Evolutionary conservation across 1,140 invertebrate genomes (phyloP).

Genomic region (Zaprionus taronus): DNA sequence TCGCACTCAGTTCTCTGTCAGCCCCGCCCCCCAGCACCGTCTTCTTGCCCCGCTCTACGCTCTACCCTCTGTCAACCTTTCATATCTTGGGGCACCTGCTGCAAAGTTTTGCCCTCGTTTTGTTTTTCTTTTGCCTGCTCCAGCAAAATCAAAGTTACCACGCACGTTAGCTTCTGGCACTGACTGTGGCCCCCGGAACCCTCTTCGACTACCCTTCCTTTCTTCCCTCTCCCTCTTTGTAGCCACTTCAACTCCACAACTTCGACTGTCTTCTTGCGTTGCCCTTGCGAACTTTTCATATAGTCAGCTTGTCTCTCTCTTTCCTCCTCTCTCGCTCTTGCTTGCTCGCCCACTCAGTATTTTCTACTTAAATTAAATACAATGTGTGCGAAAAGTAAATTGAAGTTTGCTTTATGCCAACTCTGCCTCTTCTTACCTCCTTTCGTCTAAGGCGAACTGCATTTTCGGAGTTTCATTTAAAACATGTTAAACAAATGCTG

Average conservation of each 20-base stretch:
- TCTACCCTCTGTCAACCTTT: constrained; percentile 23
- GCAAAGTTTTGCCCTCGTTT: constrained; percentile 65
- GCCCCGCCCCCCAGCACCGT: constrained; percentile 14
- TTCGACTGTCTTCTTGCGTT: constrained; percentile 25
- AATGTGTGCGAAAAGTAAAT: constrained; percentile 80
- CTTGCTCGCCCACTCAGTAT: constrained; percentile 40
- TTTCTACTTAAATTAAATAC: constrained; percentile 82
- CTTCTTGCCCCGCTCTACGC: not conserved
- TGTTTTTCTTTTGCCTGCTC: constrained; percentile 40
- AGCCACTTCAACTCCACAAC: constrained; percentile 27
- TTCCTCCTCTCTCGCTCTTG: not conserved
- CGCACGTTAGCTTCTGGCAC: constrained; percentile 48
- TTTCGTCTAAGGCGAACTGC: constrained; percentile 1
- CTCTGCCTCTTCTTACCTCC: constrained; percentile 39
- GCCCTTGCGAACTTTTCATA: constrained; percentile 51
- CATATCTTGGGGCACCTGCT: constrained; percentile 72
- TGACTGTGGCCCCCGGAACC: constrained; percentile 13
- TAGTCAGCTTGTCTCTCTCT: constrained; percentile 7
- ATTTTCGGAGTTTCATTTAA: constrained; percentile 54
- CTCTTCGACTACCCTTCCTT: not conserved
- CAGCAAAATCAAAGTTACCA: constrained; percentile 74
- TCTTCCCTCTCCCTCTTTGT: constrained; percentile 8
- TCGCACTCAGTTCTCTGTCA: not conserved
- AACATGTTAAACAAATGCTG: constrained; percentile 64
- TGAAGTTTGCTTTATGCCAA: constrained; percentile 78